Conservation (phyloP, 2,113 vertebrate species). For the Thomomys bottae region DNA sequence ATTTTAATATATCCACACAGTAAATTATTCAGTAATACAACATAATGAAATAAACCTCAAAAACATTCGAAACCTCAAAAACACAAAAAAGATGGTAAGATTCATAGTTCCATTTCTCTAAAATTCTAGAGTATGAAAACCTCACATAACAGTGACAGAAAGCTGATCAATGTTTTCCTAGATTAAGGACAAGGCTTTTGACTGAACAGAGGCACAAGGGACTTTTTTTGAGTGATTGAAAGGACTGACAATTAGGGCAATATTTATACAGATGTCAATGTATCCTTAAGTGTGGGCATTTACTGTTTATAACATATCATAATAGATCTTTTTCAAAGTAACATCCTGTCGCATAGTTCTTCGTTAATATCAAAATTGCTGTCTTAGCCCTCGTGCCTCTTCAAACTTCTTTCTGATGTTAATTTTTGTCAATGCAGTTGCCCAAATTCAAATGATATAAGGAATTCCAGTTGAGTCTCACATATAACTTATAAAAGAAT, state of each 20-base stretch:
- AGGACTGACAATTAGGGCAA: neutral
- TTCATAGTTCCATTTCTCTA: neutral
- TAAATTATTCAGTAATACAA: neutral
- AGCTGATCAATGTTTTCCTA: neutral
- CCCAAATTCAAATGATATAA: neutral
- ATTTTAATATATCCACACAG: neutral
- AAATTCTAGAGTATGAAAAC: slow-evolving; percentile 5
- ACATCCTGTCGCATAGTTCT: neutral
- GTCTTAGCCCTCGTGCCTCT: neutral
- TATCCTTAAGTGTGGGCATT: neutral
- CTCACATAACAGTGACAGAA: neutral
- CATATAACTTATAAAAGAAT: neutral
- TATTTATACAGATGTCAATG: neutral
- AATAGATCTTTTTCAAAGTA: neutral
- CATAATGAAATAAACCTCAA: neutral
- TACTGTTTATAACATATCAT: neutral
- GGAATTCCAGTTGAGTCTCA: neutral
- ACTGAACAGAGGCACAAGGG: neutral
- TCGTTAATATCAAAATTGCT: neutral
- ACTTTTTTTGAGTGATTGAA: neutral
- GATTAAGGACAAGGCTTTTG: neutral
- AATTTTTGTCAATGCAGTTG: slow-evolving; percentile 19
- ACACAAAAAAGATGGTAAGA: neutral
- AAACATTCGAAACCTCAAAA: slow-evolving; percentile 21
- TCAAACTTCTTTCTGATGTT: neutral